phyloP scores from a whole-genome alignment of 2,113 vertebrate species.

The Propithecus coquereli region DNA sequence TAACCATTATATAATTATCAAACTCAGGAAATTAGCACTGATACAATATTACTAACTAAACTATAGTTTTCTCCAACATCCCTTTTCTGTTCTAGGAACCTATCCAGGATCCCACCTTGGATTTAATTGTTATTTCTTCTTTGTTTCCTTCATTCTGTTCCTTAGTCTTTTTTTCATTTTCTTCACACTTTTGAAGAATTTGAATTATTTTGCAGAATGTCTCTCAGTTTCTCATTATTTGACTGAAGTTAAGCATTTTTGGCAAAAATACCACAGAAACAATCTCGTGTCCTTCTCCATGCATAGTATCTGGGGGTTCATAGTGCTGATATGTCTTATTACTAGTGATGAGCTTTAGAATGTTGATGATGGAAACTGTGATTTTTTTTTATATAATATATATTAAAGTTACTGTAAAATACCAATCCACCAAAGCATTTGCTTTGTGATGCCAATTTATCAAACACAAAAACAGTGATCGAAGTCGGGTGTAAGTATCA shows the following conservation, averaged over 20 bases:
- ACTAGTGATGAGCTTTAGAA: conserved; percentile 21
- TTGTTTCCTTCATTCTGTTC: neutral
- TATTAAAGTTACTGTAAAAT: conserved; percentile 1
- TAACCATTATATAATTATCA: neutral
- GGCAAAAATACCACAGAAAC: neutral
- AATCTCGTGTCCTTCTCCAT: neutral
- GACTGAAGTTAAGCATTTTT: neutral
- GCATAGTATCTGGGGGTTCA: neutral
- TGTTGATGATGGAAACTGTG: conserved; percentile 3
- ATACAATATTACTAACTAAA: neutral
- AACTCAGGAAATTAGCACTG: neutral
- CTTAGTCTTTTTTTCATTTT: neutral
- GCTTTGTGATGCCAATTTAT: neutral
- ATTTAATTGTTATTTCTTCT: neutral
- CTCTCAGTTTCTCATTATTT: neutral
- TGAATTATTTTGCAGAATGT: neutral
- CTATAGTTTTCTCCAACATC: neutral
- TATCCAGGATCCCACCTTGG: neutral
- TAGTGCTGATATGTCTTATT: neutral
- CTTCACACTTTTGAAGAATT: neutral
- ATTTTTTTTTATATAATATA: conserved; percentile 7
- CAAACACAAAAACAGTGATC: conserved; percentile 12
- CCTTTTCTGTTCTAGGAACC: neutral
- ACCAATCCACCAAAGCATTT: neutral
- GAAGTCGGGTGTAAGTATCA: neutral